Base-by-base conservation (phyloP, 2,113 vertebrate genomes). In the Centropus unirufus region DNA sequence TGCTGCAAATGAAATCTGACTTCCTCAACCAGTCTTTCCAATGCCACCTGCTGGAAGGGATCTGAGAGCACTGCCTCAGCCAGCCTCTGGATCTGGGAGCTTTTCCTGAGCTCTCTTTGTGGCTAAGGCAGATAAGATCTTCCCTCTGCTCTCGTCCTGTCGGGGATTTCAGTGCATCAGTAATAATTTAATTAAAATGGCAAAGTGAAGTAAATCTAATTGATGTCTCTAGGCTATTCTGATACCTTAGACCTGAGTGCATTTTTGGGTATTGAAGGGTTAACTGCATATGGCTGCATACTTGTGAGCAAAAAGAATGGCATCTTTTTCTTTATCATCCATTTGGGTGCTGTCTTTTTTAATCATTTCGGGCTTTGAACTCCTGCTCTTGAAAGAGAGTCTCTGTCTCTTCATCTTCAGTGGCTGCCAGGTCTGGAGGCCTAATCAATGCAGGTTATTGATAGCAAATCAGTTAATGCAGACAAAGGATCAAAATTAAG, bases 401-500 rank as follows among this genome's bases (percentile, higher is more conserved):
- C 83, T 87, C 87, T 92, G 79, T 92, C 83, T 93, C 95, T 97
- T 95, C 94, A 90, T 97, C 91, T 95, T 96, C 89, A 77, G 76
- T 1, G 1, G 62, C 96, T 97, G 94, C 92, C 94, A 96, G 93
- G 87, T 92, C 92, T 87, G 44, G 54, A 97, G 77, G 73, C 90
- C 96, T 97, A 92, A 96, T 97, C 96, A 97, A 97, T 97, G 95
- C 82, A 83, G 82, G 90, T 96, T 97, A 97, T 97, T 97, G 96
- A 97, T 97, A 97, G 94, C 95, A 97, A 97, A 97, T 97, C 97
- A 96, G 95, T 97, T 97, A 97, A 95, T 96, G 93, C 92, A 90
- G 90, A 97, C 93, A 97, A 97, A 96, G 61, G 87, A 97, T 97
- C 92, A 96, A 93, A 97, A 97, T 94, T 91, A 97, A 96, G 91